Percentiles rank a stretch among this genome's conserved stretches.
Conservation (phyloP, 35 echinoderm and acorn worm genomes). For the Heliocidaris erythrogramma region DNA sequence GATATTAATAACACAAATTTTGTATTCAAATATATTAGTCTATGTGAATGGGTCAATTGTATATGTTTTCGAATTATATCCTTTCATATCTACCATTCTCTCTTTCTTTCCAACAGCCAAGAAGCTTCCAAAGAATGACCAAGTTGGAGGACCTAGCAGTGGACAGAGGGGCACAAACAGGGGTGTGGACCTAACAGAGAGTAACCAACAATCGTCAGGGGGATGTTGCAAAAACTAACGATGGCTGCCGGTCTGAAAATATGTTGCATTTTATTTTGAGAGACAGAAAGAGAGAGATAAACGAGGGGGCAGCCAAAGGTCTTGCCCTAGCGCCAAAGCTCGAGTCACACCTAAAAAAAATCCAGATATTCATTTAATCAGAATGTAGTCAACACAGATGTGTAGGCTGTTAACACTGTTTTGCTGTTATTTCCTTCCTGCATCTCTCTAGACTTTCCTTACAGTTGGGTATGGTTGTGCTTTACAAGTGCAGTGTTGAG, state of each 20-base stretch:
- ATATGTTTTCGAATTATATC: background rate
- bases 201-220: conserved; percentile 60
- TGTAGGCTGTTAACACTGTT: background rate
- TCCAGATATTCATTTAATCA: background rate
- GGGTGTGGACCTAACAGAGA: conserved; percentile 56
- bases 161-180: conserved; percentile 28
- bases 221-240: conserved; percentile 67
- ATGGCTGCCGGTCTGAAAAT: background rate
- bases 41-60: background rate
- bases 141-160: conserved; percentile 38
- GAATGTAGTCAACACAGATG: background rate
- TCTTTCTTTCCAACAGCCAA: conserved; percentile 54
- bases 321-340: background rate
- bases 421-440: background rate
- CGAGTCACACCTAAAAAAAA: background rate
- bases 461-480: background rate
- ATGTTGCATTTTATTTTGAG: conserved; percentile 16
- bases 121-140: conserved; percentile 78
- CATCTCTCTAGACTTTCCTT: background rate
- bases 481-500: background rate
- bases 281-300: conserved; percentile 12
- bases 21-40: background rate
- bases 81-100: background rate
- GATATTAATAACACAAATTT: too few relatives aligned
- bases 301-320: background rate